phyloP scores from a whole-genome alignment of 2,888 invertebrate genomes.

The Hylaea fasciaria region DNA sequence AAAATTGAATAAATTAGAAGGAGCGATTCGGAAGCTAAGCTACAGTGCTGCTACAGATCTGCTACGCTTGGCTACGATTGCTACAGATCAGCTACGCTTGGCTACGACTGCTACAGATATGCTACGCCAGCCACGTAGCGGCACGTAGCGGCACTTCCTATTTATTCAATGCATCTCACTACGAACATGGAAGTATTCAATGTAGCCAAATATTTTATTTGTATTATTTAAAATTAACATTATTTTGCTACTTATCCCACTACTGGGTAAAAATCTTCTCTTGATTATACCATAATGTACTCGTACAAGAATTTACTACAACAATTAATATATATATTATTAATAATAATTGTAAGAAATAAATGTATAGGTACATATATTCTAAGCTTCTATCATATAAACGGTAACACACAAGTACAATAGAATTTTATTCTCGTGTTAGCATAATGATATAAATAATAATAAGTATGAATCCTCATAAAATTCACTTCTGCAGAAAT shows the following conservation, averaged over 20 bases:
- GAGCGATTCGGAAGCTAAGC: too few species aligned
- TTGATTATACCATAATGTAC: too few species aligned
- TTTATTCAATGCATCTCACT: slow-evolving; percentile 21
- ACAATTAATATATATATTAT: too few species aligned
- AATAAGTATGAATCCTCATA: not conserved
- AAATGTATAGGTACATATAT: too few species aligned
- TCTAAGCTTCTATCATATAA: too few species aligned
- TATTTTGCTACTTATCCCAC: not conserved
- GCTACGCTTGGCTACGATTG: not conserved
- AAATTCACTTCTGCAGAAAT: slow-evolving; percentile 2
- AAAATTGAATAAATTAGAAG: too few species aligned
- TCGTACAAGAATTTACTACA: too few species aligned
- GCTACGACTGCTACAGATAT: slow-evolving; percentile 19
- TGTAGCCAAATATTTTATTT: not conserved
- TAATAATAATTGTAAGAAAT: too few species aligned
- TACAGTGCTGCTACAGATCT: too few species aligned
- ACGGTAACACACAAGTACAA: too few species aligned
- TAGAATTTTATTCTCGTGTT: too few species aligned
- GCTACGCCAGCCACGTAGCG: slow-evolving; percentile 28
- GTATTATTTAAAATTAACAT: not conserved
- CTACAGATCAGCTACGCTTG: slow-evolving; percentile 1
- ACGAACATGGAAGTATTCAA: slow-evolving; percentile 12
- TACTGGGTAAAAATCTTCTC: too few species aligned
- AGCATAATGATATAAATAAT: slow-evolving; percentile 1
- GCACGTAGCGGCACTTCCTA: slow-evolving; percentile 20